These are phyloP conservation scores for Solea senegalensis DNA, from an alignment of 2,113 vertebrate genomes.

Conservation along the genomic window DNA sequence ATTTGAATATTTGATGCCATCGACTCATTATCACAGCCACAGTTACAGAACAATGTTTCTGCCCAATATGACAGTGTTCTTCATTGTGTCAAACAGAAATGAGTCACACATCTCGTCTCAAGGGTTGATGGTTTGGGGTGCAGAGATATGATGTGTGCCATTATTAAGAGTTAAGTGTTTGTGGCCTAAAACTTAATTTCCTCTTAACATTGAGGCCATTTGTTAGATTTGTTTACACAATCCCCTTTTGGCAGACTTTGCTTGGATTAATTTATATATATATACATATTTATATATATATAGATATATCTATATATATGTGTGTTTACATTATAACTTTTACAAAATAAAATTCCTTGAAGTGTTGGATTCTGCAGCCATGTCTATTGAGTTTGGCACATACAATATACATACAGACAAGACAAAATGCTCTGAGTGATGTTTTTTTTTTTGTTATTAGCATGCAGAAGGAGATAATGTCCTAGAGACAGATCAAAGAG, in stretches of 20 bases:
- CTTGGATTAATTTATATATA: slow-evolving; percentile 51
- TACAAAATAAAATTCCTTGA: slow-evolving; percentile 70
- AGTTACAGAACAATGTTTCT: too few relatives aligned
- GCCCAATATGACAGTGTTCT: too few relatives aligned
- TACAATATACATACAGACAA: slow-evolving; percentile 40
- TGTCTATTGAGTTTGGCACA: slow-evolving; percentile 72
- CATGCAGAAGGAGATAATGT: slow-evolving; percentile 53
- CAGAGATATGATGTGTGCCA: neutral
- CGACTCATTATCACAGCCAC: too few relatives aligned
- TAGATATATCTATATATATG: too few relatives aligned
- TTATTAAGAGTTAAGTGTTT: slow-evolving; percentile 13
- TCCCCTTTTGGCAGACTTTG: slow-evolving; percentile 52
- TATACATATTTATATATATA: neutral
- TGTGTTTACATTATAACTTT: slow-evolving; percentile 55
- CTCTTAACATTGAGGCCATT: slow-evolving; percentile 35
- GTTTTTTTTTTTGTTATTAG: slow-evolving; percentile 61
- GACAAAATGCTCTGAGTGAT: slow-evolving; percentile 79
- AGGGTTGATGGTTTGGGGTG: neutral
- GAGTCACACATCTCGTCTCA: neutral
- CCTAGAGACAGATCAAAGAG: neutral
- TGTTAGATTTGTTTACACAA: slow-evolving; percentile 58
- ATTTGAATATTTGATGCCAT: too few relatives aligned
- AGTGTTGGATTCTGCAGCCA: slow-evolving; percentile 52
- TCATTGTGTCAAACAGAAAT: too few relatives aligned
- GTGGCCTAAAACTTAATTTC: slow-evolving; percentile 43